A percentile compares a stretch with the other conserved stretches of the same genome.
Conservation (phyloP, 2,888 invertebrate genomes). For the Conomelus anceps region DNA sequence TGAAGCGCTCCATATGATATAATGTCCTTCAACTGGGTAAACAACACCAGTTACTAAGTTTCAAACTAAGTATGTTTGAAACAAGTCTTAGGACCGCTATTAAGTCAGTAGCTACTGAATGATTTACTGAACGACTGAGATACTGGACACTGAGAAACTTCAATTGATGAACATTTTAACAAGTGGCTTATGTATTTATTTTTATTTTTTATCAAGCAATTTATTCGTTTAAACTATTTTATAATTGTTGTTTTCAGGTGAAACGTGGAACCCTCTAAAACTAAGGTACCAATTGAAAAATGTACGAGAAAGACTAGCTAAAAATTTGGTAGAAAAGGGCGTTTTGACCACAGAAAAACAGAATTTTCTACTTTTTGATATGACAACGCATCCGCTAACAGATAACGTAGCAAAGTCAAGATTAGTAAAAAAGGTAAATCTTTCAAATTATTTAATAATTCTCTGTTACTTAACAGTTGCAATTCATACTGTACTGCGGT, state of each 20-base stretch:
- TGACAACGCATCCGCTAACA: conserved; percentile 98
- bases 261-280: conserved; percentile 99
- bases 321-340: conserved; percentile 98
- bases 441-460: background rate
- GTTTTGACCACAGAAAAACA: conserved; percentile 98
- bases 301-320: conserved; percentile 96
- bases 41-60: too few species aligned
- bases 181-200: background rate
- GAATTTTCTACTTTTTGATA: conserved; percentile 98
- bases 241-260: conserved; percentile 54
- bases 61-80: too few species aligned
- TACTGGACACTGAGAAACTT: too few species aligned
- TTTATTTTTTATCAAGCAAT: background rate
- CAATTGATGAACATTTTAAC: too few species aligned
- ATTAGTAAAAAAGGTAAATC: conserved; percentile 93
- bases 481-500: too few species aligned
- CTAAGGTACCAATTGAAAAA: conserved; percentile 96
- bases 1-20: too few species aligned
- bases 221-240: background rate
- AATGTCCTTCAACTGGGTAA: too few species aligned
- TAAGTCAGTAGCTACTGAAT: too few species aligned
- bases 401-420: conserved; percentile 93
- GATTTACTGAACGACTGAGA: too few species aligned
- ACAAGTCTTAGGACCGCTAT: too few species aligned
- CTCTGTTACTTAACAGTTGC: too few species aligned